Conservation (phyloP, 2,113 vertebrate genomes). For the Tragelaphus scriptus region DNA sequence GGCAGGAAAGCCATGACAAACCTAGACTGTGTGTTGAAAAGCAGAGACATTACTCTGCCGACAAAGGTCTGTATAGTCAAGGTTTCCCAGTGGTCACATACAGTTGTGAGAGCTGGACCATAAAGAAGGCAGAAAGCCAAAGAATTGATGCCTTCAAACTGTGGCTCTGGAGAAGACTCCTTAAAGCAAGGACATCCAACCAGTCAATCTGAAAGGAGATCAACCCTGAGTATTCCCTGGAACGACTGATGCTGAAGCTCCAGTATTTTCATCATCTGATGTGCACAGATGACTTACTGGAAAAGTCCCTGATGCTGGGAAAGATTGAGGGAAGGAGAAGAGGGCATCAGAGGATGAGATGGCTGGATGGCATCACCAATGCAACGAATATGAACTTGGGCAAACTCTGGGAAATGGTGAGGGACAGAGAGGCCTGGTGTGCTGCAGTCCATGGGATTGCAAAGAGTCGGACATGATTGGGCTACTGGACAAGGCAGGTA, state of each 20-base stretch:
- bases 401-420: background rate
- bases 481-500: background rate
- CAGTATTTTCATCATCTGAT: background rate
- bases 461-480: background rate
- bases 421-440: background rate
- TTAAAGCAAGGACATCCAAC: background rate
- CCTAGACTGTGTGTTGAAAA: background rate
- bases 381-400: background rate
- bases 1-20: background rate
- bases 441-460: background rate
- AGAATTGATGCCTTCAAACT: background rate
- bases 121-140: background rate
- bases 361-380: accelerated
- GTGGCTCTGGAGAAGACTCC: background rate
- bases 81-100: background rate
- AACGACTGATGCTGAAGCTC: background rate
- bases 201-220: background rate
- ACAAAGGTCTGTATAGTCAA: background rate
- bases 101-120: background rate
- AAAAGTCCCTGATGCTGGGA: background rate
- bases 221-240: background rate
- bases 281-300: background rate
- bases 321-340: background rate
- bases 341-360: background rate
- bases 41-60: background rate